These are phyloP conservation scores for Hypsibius dujardini DNA, from an alignment of 1,140 invertebrate genomes.

Conservation along the genomic window DNA sequence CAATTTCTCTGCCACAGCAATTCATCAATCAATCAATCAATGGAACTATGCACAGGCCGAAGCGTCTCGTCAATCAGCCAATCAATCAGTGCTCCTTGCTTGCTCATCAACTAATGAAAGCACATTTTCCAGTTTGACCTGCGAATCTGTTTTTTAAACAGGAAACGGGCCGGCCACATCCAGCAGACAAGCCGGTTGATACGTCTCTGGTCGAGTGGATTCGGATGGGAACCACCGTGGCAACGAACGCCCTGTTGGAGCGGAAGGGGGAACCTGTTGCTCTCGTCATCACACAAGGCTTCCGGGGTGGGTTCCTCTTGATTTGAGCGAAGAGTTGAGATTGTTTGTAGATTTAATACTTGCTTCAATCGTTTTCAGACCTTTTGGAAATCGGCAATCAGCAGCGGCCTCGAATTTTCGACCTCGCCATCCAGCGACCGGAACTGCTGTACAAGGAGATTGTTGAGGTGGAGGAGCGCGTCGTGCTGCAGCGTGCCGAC, in stretches of 20 bases:
- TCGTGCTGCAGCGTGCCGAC: conserved; percentile 48
- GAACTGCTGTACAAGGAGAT: conserved; percentile 74
- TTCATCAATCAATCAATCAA: too few relatives aligned
- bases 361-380: conserved; percentile 34
- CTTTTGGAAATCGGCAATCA: conserved; percentile 95
- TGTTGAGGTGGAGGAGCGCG: conserved; percentile 73
- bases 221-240: conserved; percentile 97
- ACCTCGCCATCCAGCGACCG: conserved; percentile 70
- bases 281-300: conserved; percentile 77
- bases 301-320: conserved; percentile 40
- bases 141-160: conserved; percentile 20
- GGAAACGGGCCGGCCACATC: conserved; percentile 29
- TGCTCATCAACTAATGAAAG: too few relatives aligned
- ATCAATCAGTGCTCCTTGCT: too few relatives aligned
- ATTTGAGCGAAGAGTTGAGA: not conserved
- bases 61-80: too few relatives aligned
- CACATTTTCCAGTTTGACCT: too few relatives aligned
- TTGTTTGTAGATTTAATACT: not conserved
- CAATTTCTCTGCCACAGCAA: too few relatives aligned
- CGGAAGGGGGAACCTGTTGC: conserved; percentile 86
- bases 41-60: too few relatives aligned
- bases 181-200: conserved; percentile 28
- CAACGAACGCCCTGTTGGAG: conserved; percentile 91
- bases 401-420: conserved; percentile 87
- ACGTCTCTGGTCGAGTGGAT: conserved; percentile 54